A percentile compares a stretch with the other conserved stretches of the same genome.
These are phyloP conservation scores for Phyto melanocephala DNA, from an alignment of 2,888 invertebrate genomes.

Conservation along the genomic window DNA sequence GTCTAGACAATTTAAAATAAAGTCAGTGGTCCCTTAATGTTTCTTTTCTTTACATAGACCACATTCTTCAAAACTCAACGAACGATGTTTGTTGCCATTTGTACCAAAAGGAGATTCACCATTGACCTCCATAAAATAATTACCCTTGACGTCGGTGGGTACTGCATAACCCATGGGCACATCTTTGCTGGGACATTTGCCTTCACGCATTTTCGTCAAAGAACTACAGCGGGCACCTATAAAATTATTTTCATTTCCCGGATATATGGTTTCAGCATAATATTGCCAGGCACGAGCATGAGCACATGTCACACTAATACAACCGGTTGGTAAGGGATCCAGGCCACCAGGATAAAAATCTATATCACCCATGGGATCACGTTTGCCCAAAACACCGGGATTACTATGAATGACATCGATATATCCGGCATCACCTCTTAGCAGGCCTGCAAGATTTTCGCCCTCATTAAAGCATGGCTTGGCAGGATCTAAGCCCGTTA, in stretches of 20 bases:
- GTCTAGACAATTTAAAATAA: background rate
- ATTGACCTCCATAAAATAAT: slow-evolving; percentile 75
- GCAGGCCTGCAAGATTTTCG: slow-evolving; percentile 72
- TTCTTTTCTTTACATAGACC: slow-evolving; percentile 22
- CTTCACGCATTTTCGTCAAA: slow-evolving; percentile 69
- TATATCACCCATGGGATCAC: slow-evolving; percentile 75
- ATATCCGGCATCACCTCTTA: slow-evolving; percentile 77
- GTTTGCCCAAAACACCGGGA: slow-evolving; percentile 76
- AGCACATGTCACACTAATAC: slow-evolving; percentile 72
- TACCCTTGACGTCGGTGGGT: slow-evolving; percentile 72
- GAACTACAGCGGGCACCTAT: slow-evolving; percentile 74
- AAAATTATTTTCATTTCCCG: slow-evolving; percentile 77
- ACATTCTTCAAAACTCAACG: slow-evolving; percentile 23
- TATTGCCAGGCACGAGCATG: slow-evolving; percentile 75
- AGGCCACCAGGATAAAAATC: slow-evolving; percentile 78
- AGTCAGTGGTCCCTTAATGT: background rate
- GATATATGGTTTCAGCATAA: slow-evolving; percentile 75
- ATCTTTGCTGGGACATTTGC: slow-evolving; percentile 70
- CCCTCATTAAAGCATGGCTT: slow-evolving; percentile 78
- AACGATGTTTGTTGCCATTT: slow-evolving; percentile 54
- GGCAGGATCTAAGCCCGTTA: slow-evolving; percentile 78
- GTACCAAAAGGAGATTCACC: slow-evolving; percentile 71
- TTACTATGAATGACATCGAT: slow-evolving; percentile 77
- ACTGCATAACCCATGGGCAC: slow-evolving; percentile 75
- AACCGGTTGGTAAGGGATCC: slow-evolving; percentile 73